phyloP scores from a whole-genome alignment of 2,888 invertebrate species.

The Agapetus fuscipes region DNA sequence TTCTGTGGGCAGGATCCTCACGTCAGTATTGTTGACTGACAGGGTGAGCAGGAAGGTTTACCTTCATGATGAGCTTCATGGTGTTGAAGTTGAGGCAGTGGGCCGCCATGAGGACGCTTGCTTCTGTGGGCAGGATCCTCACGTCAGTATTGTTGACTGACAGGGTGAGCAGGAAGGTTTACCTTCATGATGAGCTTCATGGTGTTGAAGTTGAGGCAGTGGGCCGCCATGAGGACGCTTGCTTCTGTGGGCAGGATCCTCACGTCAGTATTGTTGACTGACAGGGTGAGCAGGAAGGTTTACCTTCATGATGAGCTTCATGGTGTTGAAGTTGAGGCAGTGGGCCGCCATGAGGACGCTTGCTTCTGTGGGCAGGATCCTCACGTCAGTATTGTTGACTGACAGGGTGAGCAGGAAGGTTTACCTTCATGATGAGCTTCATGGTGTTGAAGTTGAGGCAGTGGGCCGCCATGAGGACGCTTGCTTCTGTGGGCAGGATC shows the following conservation, averaged over 20 bases:
- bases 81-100: conserved; percentile 62
- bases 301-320: conserved; percentile 60
- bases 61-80: conserved; percentile 61
- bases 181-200: conserved; percentile 63
- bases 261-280: no score
- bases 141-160: no score
- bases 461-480: conserved; percentile 62
- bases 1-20: conserved; percentile 50
- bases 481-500: conserved; percentile 52
- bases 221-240: conserved; percentile 63
- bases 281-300: no score
- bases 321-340: conserved; percentile 61
- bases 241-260: conserved; percentile 50
- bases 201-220: conserved; percentile 60
- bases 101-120: conserved; percentile 62
- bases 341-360: conserved; percentile 65
- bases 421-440: conserved; percentile 57
- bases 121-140: conserved; percentile 49
- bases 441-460: conserved; percentile 64
- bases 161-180: no score
- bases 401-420: no score
- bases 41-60: no score
- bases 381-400: no score
- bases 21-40: no score
- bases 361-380: conserved; percentile 50